phyloP scores from a whole-genome alignment of 2,888 invertebrate species.

The Chorisops tibialis region DNA sequence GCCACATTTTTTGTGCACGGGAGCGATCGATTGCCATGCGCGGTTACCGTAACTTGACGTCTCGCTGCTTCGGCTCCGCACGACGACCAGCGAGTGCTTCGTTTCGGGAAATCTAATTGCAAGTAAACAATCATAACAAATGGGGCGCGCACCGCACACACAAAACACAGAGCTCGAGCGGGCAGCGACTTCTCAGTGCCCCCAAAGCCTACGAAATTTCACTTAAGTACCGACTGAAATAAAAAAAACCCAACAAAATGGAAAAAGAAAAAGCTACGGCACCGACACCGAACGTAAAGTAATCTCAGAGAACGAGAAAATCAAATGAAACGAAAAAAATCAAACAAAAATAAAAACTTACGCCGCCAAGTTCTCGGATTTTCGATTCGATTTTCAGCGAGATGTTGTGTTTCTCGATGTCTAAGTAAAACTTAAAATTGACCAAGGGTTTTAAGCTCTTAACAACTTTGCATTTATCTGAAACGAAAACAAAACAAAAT shows the following conservation, averaged over 20 bases:
- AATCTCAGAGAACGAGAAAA: neutral
- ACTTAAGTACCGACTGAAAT: too few relatives aligned
- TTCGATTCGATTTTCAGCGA: slow-evolving; percentile 64
- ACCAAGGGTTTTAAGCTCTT: slow-evolving; percentile 59
- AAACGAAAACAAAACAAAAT: slow-evolving; percentile 8
- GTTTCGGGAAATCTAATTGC: slow-evolving; percentile 16
- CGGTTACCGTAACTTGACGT: neutral
- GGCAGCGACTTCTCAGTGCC: too few relatives aligned
- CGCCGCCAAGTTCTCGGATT: slow-evolving; percentile 70
- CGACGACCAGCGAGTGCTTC: too few relatives aligned
- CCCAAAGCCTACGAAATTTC: too few relatives aligned
- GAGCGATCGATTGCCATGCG: too few relatives aligned
- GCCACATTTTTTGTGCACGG: too few relatives aligned
- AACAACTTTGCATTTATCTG: slow-evolving; percentile 43
- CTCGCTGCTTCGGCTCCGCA: too few relatives aligned
- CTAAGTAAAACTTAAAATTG: slow-evolving; percentile 72
- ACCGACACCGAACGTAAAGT: neutral
- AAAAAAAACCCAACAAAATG: too few relatives aligned
- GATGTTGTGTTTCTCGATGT: slow-evolving; percentile 67
- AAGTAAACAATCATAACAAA: slow-evolving; percentile 26
- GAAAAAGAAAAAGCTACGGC: too few relatives aligned
- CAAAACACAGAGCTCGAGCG: too few relatives aligned
- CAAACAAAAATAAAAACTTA: slow-evolving; percentile 51
- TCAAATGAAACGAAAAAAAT: neutral
- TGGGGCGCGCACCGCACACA: neutral